These are phyloP conservation scores for Rhogogaster chlorosoma DNA, from an alignment of 2,888 invertebrate species.

Conservation along the genomic window DNA sequence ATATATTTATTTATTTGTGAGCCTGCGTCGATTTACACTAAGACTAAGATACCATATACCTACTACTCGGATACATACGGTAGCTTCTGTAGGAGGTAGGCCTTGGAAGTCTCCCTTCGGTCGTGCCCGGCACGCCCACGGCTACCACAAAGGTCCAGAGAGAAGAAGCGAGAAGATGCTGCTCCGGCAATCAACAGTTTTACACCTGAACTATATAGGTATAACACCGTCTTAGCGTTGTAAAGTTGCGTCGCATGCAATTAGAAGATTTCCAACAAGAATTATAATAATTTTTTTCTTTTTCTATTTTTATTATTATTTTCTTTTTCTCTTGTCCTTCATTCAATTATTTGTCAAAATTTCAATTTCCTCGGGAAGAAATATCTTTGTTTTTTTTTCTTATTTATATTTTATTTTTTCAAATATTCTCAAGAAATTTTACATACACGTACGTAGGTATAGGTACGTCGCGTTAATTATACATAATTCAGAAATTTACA, in stretches of 20 bases:
- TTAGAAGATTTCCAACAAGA: background rate
- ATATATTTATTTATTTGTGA: background rate
- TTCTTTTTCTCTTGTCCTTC: background rate
- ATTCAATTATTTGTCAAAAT: background rate
- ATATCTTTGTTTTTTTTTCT: too few species aligned
- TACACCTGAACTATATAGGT: slow-evolving; percentile 70
- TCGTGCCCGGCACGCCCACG: slow-evolving; percentile 75
- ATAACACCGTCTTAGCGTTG: background rate
- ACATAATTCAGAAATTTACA: background rate
- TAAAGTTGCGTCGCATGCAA: background rate
- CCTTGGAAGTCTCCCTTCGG: slow-evolving; percentile 75
- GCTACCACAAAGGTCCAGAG: slow-evolving; percentile 66
- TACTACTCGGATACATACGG: slow-evolving; percentile 51
- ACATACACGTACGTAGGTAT: too few species aligned
- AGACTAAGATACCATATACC: background rate
- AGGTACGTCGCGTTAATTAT: background rate
- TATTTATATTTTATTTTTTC: too few species aligned
- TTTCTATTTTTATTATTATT: background rate
- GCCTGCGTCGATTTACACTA: background rate
- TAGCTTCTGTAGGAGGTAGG: slow-evolving; percentile 69
- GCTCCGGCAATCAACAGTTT: slow-evolving; percentile 75
- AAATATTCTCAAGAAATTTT: too few species aligned
- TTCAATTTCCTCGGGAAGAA: background rate
- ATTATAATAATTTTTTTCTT: background rate
- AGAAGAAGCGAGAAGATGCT: slow-evolving; percentile 70